phyloP scores from a whole-genome alignment of 2,888 invertebrate genomes.

The Allygus modestus region DNA sequence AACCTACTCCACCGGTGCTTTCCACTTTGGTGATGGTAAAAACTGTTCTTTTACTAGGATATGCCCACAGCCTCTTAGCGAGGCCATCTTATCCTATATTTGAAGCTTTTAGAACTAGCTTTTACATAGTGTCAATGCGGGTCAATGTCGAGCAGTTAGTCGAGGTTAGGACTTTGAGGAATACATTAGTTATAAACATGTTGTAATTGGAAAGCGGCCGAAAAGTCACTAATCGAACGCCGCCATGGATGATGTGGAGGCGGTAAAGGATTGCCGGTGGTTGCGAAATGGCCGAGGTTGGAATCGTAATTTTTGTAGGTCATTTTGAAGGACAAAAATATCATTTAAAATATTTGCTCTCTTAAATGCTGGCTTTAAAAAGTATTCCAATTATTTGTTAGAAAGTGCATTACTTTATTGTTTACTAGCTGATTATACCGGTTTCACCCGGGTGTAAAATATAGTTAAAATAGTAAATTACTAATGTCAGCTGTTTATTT shows the following conservation, averaged over 20 bases:
- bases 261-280: background rate
- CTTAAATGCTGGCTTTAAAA: too few relatives aligned
- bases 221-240: background rate
- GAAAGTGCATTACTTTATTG: too few relatives aligned
- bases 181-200: background rate
- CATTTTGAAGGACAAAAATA: too few relatives aligned
- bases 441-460: too few relatives aligned
- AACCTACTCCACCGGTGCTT: slow-evolving; percentile 59
- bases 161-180: too few relatives aligned
- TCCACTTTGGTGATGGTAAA: slow-evolving; percentile 62
- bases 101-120: background rate
- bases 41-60: background rate
- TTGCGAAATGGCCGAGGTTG: background rate
- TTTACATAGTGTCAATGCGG: too few relatives aligned
- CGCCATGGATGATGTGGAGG: background rate
- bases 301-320: too few relatives aligned
- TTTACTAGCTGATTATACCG: too few relatives aligned
- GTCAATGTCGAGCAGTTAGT: background rate
- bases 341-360: too few relatives aligned
- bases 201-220: background rate
- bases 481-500: too few relatives aligned
- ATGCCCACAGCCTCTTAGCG: background rate
- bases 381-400: too few relatives aligned
- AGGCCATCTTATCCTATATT: background rate
- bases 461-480: too few relatives aligned